Conservation (phyloP, 2,888 invertebrate genomes). For the Tetragonisca angustula region DNA sequence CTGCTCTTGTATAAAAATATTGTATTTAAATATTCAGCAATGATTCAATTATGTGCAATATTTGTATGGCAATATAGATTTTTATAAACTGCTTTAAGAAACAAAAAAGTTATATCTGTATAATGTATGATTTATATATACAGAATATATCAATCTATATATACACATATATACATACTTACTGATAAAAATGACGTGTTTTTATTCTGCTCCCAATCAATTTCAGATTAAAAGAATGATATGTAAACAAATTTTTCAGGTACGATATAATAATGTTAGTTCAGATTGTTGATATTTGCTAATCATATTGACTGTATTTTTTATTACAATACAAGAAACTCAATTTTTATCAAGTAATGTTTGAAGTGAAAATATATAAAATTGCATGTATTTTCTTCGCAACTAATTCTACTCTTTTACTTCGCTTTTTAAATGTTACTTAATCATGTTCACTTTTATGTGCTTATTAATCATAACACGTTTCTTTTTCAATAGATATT, state of each 20-base stretch:
- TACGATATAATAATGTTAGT: constrained; percentile 62
- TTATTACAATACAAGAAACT: constrained; percentile 32
- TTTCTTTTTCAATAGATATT: neutral
- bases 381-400: constrained; percentile 47
- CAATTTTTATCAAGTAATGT: constrained; percentile 34
- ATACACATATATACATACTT: constrained; percentile 56
- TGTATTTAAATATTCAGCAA: constrained; percentile 60
- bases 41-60: constrained; percentile 76
- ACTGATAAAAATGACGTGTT: constrained; percentile 55
- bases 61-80: constrained; percentile 74
- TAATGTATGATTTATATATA: constrained; percentile 70
- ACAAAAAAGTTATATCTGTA: constrained; percentile 70
- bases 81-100: constrained; percentile 70
- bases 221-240: constrained; percentile 67
- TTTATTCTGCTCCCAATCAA: constrained; percentile 66
- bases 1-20: constrained; percentile 68
- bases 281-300: constrained; percentile 49
- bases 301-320: constrained; percentile 47
- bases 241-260: constrained; percentile 59
- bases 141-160: constrained; percentile 70
- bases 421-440: constrained; percentile 1
- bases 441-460: constrained; percentile 6
- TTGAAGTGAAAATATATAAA: constrained; percentile 68
- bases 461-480: neutral
- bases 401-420: constrained; percentile 6